These are phyloP conservation scores for Microdon myrmicae DNA, from an alignment of 2,888 invertebrate genomes.

Conservation along the genomic window DNA sequence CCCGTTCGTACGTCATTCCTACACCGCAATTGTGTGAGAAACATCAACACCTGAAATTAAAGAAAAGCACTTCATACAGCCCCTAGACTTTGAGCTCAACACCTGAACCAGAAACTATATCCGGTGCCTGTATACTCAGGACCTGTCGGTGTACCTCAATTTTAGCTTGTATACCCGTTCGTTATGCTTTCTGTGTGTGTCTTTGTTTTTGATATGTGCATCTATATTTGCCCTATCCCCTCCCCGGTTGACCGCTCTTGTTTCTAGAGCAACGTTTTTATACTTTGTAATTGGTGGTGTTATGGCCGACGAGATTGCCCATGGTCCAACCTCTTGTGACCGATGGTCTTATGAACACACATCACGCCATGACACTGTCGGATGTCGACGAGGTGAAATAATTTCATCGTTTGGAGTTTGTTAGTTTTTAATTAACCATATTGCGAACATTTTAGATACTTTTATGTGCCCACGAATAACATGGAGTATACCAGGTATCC, in stretches of 20 bases:
- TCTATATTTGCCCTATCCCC: too few relatives aligned
- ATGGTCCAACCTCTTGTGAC: too few relatives aligned
- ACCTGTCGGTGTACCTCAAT: conserved; percentile 39
- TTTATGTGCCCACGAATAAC: conserved; percentile 21
- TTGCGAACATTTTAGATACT: conserved; percentile 56
- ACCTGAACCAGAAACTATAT: background rate
- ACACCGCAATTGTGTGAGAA: conserved; percentile 34
- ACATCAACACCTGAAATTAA: conserved; percentile 54
- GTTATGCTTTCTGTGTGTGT: conserved; percentile 32
- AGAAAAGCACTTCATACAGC: conserved; percentile 49
- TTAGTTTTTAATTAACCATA: conserved; percentile 68
- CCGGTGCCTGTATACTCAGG: conserved; percentile 7
- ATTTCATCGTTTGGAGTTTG: conserved; percentile 60
- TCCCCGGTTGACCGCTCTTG: conserved; percentile 12
- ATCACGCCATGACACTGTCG: conserved; percentile 2
- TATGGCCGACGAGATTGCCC: conserved; percentile 44
- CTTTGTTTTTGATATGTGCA: conserved; percentile 5
- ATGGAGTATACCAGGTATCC: conserved; percentile 5
- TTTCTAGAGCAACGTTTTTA: conserved; percentile 41
- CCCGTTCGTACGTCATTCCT: conserved; percentile 12
- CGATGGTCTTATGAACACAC: too few relatives aligned
- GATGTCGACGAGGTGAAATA: conserved; percentile 33
- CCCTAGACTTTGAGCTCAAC: conserved; percentile 3
- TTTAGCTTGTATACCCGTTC: conserved; percentile 44
- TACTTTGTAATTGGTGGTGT: conserved; percentile 46